phyloP scores from a whole-genome alignment of 1,140 invertebrate species.

The Anagrus nilaparvatae region DNA sequence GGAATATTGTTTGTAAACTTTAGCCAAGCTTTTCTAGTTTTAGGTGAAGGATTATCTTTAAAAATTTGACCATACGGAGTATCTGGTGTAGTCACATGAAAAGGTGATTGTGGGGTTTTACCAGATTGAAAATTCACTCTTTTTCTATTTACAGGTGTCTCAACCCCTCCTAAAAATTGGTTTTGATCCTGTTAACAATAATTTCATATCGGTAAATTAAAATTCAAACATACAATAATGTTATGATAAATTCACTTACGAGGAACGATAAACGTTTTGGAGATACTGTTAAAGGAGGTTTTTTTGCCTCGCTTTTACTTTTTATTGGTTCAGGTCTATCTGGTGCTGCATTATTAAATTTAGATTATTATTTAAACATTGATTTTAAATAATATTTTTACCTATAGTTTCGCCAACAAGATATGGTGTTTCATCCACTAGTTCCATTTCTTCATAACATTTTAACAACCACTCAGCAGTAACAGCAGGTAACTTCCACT shows the following conservation, averaged over 20 bases:
- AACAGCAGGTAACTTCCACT: conserved; percentile 73
- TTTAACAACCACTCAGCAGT: conserved; percentile 64
- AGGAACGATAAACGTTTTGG: background rate
- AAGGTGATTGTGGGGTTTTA: conserved; percentile 28
- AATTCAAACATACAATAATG: background rate
- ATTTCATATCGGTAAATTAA: background rate
- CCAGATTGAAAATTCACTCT: conserved; percentile 24
- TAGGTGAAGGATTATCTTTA: conserved; percentile 41
- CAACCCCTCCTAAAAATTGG: background rate
- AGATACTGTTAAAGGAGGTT: conserved; percentile 5
- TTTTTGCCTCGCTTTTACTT: background rate
- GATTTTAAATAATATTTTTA: conserved; percentile 16
- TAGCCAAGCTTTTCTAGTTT: conserved; percentile 41
- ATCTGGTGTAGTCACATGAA: conserved; percentile 43
- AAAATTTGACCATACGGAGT: conserved; percentile 45
- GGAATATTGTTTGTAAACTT: conserved; percentile 42
- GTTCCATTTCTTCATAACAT: conserved; percentile 48
- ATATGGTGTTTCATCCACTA: conserved; percentile 47
- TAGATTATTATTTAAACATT: background rate
- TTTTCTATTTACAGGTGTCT: conserved; percentile 33
- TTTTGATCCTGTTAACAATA: conserved; percentile 2
- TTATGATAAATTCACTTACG: conserved; percentile 3
- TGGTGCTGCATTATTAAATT: background rate
- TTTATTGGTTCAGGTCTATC: too few species aligned
- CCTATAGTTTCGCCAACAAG: conserved; percentile 49